These are phyloP conservation scores for Tokudaia tokunoshimensis DNA, from an alignment of 2,797 vertebrate genomes.

Conservation along the genomic window DNA sequence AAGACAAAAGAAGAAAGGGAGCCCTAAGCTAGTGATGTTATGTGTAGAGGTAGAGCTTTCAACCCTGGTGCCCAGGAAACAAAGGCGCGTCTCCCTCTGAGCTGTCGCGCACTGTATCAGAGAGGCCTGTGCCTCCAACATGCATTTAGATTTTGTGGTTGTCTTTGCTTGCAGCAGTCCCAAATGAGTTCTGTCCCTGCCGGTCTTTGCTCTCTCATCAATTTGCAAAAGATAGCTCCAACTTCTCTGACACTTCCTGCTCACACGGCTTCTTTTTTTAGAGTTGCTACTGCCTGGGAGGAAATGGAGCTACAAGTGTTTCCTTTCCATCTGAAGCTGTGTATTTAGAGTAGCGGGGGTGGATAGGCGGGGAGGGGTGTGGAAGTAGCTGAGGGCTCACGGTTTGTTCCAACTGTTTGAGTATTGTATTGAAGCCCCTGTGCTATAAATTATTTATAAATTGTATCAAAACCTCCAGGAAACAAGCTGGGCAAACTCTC, in stretches of 20 bases:
- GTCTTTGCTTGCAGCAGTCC: neutral
- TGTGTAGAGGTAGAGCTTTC: conserved; percentile 5
- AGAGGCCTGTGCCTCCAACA: neutral
- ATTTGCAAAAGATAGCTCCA: conserved; percentile 62
- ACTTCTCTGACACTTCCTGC: conserved; percentile 60
- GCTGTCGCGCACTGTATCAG: neutral
- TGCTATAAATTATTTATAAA: conserved; percentile 58
- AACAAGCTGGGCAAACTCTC: neutral
- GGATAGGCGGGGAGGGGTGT: neutral
- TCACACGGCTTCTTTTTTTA: conserved; percentile 82
- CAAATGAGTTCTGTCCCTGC: neutral
- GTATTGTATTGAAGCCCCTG: neutral
- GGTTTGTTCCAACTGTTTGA: conserved; percentile 30
- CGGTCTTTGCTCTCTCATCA: conserved; percentile 54
- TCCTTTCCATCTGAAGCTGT: conserved; percentile 81
- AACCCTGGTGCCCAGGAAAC: neutral
- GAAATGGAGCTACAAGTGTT: conserved; percentile 82
- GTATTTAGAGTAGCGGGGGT: neutral
- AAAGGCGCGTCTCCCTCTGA: neutral
- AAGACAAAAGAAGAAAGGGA: neutral
- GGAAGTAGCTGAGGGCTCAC: neutral
- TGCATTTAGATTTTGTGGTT: neutral
- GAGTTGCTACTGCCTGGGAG: conserved; percentile 77
- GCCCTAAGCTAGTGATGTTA: neutral
- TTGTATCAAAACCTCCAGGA: conserved; percentile 54